Evolutionary conservation across 2,888 invertebrate genomes (phyloP).

Genomic region (Eupeodes luniger): DNA sequence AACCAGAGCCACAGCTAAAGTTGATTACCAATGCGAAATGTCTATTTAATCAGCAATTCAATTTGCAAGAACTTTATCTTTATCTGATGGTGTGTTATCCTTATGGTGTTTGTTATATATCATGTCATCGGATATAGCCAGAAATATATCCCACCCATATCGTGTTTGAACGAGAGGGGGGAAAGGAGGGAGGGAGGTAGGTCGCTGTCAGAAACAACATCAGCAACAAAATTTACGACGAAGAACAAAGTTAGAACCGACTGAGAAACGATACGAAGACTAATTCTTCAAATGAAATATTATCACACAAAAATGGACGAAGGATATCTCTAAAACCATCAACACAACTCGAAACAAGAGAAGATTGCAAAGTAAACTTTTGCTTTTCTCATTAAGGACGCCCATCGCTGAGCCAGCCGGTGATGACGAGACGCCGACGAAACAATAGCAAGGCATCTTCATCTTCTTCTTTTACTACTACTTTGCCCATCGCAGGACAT

Average conservation of each 20-base stretch:
- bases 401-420: no score
- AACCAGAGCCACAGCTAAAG: constrained; percentile 34
- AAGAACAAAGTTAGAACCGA: background rate
- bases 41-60: constrained; percentile 76
- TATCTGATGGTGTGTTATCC: constrained; percentile 41
- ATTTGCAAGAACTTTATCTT: constrained; percentile 73
- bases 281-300: constrained; percentile 70
- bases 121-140: constrained; percentile 47
- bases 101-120: constrained; percentile 45
- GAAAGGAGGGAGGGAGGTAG: background rate
- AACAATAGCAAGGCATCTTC: constrained; percentile 59
- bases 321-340: background rate
- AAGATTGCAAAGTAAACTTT: constrained; percentile 67
- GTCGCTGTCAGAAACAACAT: constrained; percentile 34
- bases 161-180: constrained; percentile 1
- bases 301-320: constrained; percentile 58
- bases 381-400: constrained; percentile 71
- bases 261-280: constrained; percentile 7
- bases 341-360: background rate
- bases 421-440: background rate
- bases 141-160: constrained; percentile 36
- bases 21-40: constrained; percentile 75
- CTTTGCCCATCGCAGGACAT: background rate
- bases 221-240: constrained; percentile 24
- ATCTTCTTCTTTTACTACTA: no score